Evolutionary conservation across 2,113 vertebrate genomes (phyloP), one percentile per base, ranked within the genome.

Genomic region (Oncorhynchus gorbuscha): DNA sequence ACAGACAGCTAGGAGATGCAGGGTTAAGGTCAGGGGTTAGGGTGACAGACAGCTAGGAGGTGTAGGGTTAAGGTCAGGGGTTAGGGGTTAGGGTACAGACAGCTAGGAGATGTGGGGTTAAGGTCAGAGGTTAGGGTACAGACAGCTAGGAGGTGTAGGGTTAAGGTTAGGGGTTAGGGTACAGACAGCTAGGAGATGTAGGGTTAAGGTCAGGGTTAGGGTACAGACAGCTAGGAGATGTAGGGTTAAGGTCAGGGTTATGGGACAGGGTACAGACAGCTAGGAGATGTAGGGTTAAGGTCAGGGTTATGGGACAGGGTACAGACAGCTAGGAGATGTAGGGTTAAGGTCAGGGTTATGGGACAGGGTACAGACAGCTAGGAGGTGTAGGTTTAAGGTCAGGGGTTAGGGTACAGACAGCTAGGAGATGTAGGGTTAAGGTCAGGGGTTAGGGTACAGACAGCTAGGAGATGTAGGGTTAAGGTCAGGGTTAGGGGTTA

Each of bases 361-460:
- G 35, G 35, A 7, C 7, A 35, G 35, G 35, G 0, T 35, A 35
- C 35, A 35, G 5, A 35, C 35, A 35, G 35, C 6, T 35, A 35
- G 6, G 6, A 35, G 35, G 7, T 35, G 35, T 35, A 35, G 35
- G 35, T 6, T 45, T 77, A 22, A 20, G 55, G 55, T 35, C 2
- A 59, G 26, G 13, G 55, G 16, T n/a, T 51, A 35, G 35, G 35
- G 0, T 35, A 35, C 35, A 35, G 5, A 20, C 4, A 67, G 32
- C 24, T 69, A 59, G 13, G 13, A 74, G 70, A 74, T 12, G 65
- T 51, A n/a, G 70, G 22, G 30, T 76, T 20, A 20, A 39, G 39
- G 24, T 24, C 1, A 24, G 24, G 24, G 24, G 39, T 22, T 22
- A 32, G 7, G 28, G 1, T 49, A 75, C 86, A 65, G 82, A 91